Evolutionary conservation across 1,140 invertebrate species (phyloP), one percentile per base, ranked within the genome.

Genomic region (Ephestia elutella): DNA sequence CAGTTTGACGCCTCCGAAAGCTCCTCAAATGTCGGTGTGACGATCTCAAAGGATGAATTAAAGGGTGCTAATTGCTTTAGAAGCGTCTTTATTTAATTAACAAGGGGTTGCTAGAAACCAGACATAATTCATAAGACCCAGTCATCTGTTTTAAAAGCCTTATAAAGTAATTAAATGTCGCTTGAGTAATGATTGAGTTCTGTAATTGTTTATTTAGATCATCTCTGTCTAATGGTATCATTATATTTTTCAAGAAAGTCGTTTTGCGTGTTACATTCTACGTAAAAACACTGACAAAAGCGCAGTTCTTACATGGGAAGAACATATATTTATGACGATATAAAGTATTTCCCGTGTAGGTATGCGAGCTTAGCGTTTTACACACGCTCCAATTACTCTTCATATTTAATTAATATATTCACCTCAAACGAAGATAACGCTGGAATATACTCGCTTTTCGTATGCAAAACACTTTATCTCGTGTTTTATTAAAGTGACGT

Each of bases 61-160:
- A 44, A 56, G 32, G 54, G 54, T 44, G 54, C 54, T 56, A 56
- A 56, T 56, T 56, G 54, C n/a, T 17, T 15, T 17, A 38, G 54
- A 56, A 28, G 32, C 15, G 10, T 44, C 32, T n/a, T 56, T 56
- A 56, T 38, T 56, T 56, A 56, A 56, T 56, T 56, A 56, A 38
- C 19, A 38, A 56, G 21, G n/a, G 20, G 25, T 28, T 30, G 19
- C 21, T 13, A 9, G 19, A 21, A 21, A n/a, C 18, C 28, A 44
- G 38, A 44, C 38, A 44, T 44, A 17, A 44, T 15, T 44, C 38
- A 44, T 44, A 44, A 44, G n/a, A 44, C 2, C 13, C 13, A 44
- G 38, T 44, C 15, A 44, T 44, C 38, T 44, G 38, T 44, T 44
- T 44, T 44, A 44, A 17, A 17, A 17, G 38, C 13, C 2, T 15